Base-by-base conservation (phyloP, 2,888 invertebrate species). In the Mycogona germanica region DNA sequence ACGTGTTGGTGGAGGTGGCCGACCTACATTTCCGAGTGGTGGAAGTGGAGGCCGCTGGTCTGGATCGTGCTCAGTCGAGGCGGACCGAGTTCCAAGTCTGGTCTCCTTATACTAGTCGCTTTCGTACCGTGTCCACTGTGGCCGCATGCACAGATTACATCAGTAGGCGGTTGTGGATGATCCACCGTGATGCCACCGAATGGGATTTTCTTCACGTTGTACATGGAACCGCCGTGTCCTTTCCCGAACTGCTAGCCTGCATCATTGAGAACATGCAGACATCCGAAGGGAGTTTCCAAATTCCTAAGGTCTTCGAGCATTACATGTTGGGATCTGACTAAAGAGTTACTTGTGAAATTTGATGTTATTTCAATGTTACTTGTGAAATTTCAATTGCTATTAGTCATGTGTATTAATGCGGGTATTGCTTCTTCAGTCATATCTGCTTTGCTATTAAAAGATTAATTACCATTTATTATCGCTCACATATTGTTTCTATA, bases 121-220 rank as follows among this genome's bases (percentile, higher is more conserved):
- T 83, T 64, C 66, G 87, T 14, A 82, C 84, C 72, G 77, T 87
- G 38, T 88, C 83, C 0, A 75, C 80, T 68, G 65, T 89, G 37
- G 83, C 85, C 21, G 65, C 81, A 42, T 81, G 79, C 63, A 79
- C 78, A 9, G 78, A 81, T 62, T 89, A 78, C 65, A 76, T 88
- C 28, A 84, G 85, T 61, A 85, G 87, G 67, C 75, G 89, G 55
- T 72, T 91, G 42, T 71, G 84, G 63, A 81, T 86, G 58, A 79
- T 76, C 40, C 82, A 58, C 50, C 57, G 57, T 14, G 59, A 79
- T 64, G 73, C 73, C 26, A 76, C 62, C 38, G 70, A 78, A 40
- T n/a, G 17, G 12, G 25, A 28, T 12, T 88, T 81, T 66, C 76
- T 83, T 9, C 75, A 78, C 63, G 66, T 87, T 32, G 72, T 88